Evolutionary conservation across 2,113 vertebrate species (phyloP).

Genomic region (Sarotherodon lohbergeri): DNA sequence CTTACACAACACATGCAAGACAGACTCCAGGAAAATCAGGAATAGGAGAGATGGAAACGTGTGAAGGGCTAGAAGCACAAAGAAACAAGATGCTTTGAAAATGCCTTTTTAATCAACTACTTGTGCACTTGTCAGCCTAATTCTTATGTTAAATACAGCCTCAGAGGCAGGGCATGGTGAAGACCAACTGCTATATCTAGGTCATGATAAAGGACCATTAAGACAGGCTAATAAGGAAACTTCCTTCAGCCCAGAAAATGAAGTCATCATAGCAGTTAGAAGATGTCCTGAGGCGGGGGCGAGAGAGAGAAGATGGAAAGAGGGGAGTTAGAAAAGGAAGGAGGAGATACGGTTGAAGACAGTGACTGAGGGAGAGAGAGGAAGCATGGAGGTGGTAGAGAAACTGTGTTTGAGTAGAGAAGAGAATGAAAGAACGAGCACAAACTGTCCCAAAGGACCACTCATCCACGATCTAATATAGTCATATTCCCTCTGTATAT

Average conservation of each 20-base stretch:
- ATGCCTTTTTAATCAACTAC: not conserved
- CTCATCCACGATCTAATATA: constrained; percentile 67
- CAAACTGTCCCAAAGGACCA: constrained; percentile 46
- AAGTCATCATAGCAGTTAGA: constrained; percentile 54
- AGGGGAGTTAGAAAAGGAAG: not conserved
- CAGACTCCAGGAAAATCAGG: not conserved
- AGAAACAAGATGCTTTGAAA: not conserved
- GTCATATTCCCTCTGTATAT: constrained; percentile 59
- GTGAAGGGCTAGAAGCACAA: not conserved
- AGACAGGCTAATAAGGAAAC: constrained; percentile 50
- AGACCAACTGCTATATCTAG: constrained; percentile 29
- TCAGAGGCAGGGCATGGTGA: not conserved
- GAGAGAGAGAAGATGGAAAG: not conserved
- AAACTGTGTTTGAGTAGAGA: not conserved
- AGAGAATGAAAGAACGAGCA: constrained; percentile 56
- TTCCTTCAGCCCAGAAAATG: constrained; percentile 47
- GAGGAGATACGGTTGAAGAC: not conserved
- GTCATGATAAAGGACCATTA: constrained; percentile 48
- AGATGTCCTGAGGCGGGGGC: constrained; percentile 34
- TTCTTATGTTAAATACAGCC: constrained; percentile 28
- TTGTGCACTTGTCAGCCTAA: constrained; percentile 16
- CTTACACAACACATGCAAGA: not conserved
- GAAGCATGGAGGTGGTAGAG: not conserved
- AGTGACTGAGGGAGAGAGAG: not conserved
- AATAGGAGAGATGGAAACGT: not conserved